Base-by-base conservation (phyloP, 2,888 invertebrate genomes). In the Digitonthophagus gazella region DNA sequence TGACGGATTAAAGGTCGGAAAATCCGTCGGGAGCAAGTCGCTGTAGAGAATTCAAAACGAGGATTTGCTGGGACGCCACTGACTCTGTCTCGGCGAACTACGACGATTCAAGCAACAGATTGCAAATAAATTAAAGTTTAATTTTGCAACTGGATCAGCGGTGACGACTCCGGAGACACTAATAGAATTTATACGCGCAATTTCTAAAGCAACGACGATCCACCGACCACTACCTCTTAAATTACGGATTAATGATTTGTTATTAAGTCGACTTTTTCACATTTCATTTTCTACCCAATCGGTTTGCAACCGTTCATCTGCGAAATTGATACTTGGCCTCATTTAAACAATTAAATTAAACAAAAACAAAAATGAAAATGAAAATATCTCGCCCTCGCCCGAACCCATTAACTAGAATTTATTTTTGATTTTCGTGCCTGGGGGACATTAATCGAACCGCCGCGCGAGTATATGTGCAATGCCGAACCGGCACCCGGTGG, bases 11-110 rank as follows among this genome's bases (percentile, higher is more conserved):
- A 61, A 61, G 61, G 20, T 61, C 61, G 61, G 61, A 19, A 20
- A 61, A 18, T 61, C 61, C 61, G 19, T 19, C n/a, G 61, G 61
- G 61, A 61, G 18, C 61, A 61, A 61, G 61, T 61, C 20, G 61
- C 61, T 61, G n/a, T 61, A 18, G 20, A n/a, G 61, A 18, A 18
- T 19, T 18, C 61, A 61, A 19, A 18, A 61, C 61, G 19, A 20
- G n/a, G 5, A n/a, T 18, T 19, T 20, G 8, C 16, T 5, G 18
- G 61, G 18, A 61, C n/a, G 18, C 20, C 16, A 19, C 18, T 61
- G 61, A 19, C 18, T 18, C 61, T 19, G n/a, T 19, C 16, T 3
- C 61, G n/a, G n/a, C 28, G 28, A 8, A 6, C 28, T 44, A 18
- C 61, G 19, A n/a, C 11, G 61, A 16, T n/a, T 61, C 14, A n/a